Evolutionary conservation across 2,888 invertebrate species (phyloP), one percentile per base, ranked within the genome.

Genomic region (Salpingus planirostris): DNA sequence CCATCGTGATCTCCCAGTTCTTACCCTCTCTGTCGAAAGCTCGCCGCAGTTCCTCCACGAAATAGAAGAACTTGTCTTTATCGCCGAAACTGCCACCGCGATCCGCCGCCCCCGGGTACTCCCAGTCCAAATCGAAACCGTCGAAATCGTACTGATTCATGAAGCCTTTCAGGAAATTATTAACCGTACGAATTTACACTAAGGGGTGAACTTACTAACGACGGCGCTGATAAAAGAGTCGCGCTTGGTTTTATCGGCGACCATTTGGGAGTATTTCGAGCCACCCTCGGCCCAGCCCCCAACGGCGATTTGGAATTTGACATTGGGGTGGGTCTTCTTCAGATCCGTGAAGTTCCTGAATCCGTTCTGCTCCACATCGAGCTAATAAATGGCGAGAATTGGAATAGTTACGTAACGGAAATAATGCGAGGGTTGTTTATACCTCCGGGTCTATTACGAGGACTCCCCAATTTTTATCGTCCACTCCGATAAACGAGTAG

Each of bases 221-320:
- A 86, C 74, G 52, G 85, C 86, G 26, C 65, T 67, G 40, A 90
- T 80, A 56, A 90, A 89, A 2, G 72, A 65, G 51, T 74, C 72
- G 29, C 90, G 70, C 11, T 76, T 69, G 29, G 72, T 69, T 50
- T 81, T 80, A 25, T 78, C 71, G 0, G 79, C 73, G 0, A 85
- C 87, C 76, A 91, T 78, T 28, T 74, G 70, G 0, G 90, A 90
- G 62, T 90, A 91, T 59, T 90, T 90, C 43, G 76, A 71, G 11
- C 90, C 90, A 8, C 90, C 90, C 57, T 90, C 90, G 1, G 80
- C 90, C 90, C 90, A 91, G 0, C 90, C 90, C 0, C 91, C 91
- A 1, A 90, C 82, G 0, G 90, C 90, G 1, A 90, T 71, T 65
- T 76, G 74, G 24, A 84, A 74, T 62, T 87, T 87, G 4, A 89